phyloP scores from a whole-genome alignment of 2,113 vertebrate species.

The Jacana jacana region DNA sequence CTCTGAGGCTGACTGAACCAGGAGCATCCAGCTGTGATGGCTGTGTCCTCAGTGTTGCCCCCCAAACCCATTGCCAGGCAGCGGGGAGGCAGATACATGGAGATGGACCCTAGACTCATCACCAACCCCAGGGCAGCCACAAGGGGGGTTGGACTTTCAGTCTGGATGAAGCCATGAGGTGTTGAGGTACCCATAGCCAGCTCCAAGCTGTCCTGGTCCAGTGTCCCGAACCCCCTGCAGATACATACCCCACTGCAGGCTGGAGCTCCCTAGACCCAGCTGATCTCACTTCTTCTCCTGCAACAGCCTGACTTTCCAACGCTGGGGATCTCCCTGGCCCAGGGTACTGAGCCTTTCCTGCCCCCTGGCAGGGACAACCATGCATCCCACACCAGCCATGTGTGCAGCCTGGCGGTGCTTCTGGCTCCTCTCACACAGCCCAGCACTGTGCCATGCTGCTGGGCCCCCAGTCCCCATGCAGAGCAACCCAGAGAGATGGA shows the following conservation, averaged over 20 bases:
- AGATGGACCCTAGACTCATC: not conserved
- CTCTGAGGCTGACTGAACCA: not conserved
- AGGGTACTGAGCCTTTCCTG: not conserved
- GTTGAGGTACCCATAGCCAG: not conserved
- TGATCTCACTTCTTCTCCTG: not conserved
- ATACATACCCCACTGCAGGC: accelerated
- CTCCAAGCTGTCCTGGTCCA: not conserved
- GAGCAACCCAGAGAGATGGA: not conserved
- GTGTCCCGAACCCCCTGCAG: not conserved
- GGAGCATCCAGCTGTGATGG: not conserved
- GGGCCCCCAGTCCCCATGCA: not conserved
- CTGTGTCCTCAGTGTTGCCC: not conserved
- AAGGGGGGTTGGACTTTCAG: accelerated
- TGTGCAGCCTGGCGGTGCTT: not conserved
- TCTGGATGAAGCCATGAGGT: not conserved
- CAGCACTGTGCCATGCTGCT: not conserved
- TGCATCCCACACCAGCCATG: not conserved
- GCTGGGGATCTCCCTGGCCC: not conserved
- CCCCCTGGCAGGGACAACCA: too few relatives aligned
- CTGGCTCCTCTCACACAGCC: not conserved
- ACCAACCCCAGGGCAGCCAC: not conserved
- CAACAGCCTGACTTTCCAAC: not conserved
- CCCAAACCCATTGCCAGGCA: not conserved
- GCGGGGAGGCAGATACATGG: not conserved
- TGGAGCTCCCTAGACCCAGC: not conserved